Conservation (phyloP, 2,888 invertebrate species). For the Pelosia muscerda region DNA sequence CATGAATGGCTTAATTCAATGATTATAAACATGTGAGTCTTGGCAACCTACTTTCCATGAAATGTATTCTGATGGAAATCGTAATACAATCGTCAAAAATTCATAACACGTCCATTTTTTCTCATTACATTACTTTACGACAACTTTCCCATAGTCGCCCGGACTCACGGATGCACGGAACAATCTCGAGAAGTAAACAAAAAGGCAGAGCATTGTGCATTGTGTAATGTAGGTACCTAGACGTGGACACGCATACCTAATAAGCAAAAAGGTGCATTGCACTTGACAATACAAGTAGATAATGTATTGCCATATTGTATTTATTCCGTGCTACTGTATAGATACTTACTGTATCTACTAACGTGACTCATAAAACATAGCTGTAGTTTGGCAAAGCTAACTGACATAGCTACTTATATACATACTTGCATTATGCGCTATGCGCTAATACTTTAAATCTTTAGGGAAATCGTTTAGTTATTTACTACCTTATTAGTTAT, state of each 20-base stretch:
- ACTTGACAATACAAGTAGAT: not conserved
- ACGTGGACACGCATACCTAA: constrained; percentile 9
- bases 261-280: not conserved
- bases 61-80: not conserved
- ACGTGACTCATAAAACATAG: not conserved
- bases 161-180: not conserved
- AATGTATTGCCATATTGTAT: too few species aligned
- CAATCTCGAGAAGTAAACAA: constrained; percentile 11
- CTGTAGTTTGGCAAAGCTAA: not conserved
- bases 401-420: not conserved
- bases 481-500: too few species aligned
- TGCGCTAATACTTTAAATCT: not conserved
- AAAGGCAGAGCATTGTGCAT: constrained; percentile 28
- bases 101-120: not conserved
- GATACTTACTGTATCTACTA: not conserved
- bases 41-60: not conserved
- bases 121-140: not conserved
- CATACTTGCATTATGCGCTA: too few species aligned
- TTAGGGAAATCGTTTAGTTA: too few species aligned
- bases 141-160: constrained; percentile 34
- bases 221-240: constrained; percentile 23
- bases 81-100: not conserved
- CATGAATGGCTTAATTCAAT: too few species aligned
- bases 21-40: too few species aligned
- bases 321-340: too few species aligned